phyloP scores from a whole-genome alignment of 2,113 vertebrate genomes.

The Siniperca knerii region DNA sequence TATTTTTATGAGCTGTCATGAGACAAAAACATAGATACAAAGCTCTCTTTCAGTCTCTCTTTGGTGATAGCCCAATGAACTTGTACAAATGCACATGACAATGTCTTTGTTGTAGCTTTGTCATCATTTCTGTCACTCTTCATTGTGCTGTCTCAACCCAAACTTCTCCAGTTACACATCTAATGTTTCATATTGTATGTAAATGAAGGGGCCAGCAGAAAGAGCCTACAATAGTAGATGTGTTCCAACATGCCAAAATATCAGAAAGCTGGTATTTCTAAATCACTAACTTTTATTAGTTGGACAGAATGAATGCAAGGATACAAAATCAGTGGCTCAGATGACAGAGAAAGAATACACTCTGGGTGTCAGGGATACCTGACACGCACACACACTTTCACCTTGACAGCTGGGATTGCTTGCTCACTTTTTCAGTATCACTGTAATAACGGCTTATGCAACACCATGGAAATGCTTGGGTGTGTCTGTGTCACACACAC shows the following conservation, averaged over 20 bases:
- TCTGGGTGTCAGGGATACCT: constrained; percentile 12
- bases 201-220: not conserved
- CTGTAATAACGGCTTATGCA: constrained; percentile 52
- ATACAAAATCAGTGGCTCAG: not conserved
- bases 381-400: constrained; percentile 32
- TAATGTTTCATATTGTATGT: not conserved
- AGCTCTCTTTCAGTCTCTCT: not conserved
- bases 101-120: not conserved
- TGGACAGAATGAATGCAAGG: constrained; percentile 21
- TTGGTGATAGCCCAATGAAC: not conserved
- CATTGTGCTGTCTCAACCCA: not conserved
- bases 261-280: not conserved
- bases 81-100: not conserved
- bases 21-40: not conserved
- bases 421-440: constrained; percentile 32
- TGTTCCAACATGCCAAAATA: not conserved
- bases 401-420: constrained; percentile 56
- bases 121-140: not conserved
- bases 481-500: constrained; percentile 14
- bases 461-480: constrained; percentile 32
- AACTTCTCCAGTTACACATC: constrained; percentile 1
- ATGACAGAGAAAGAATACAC: not conserved
- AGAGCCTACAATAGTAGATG: not conserved
- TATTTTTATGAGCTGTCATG: not conserved
- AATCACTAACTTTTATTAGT: not conserved